Percentiles rank a stretch among this genome's conserved stretches.
Conservation (phyloP, 1,140 invertebrate species). For the Neodiprion virginianus region DNA sequence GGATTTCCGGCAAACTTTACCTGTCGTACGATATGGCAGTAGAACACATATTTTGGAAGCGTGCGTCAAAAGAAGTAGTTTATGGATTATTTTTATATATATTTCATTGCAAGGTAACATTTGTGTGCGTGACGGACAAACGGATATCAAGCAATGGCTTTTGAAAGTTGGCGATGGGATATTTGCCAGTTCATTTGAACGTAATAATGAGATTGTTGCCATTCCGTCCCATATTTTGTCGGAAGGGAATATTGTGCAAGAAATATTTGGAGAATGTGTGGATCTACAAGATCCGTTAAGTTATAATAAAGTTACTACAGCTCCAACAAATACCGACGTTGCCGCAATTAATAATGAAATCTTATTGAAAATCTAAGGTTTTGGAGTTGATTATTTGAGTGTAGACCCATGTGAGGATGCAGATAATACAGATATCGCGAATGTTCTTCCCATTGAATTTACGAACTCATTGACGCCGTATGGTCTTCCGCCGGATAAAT, state of each 20-base stretch:
- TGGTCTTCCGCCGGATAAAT: constrained; percentile 15
- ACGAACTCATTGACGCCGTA: constrained; percentile 19
- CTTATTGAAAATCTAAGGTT: constrained; percentile 1
- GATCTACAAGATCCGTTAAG: background rate
- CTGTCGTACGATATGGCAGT: constrained; percentile 18
- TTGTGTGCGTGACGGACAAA: background rate
- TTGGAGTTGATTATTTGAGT: constrained; percentile 13
- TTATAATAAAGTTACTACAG: constrained; percentile 14
- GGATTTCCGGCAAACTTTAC: constrained; percentile 24
- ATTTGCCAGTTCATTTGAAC: background rate
- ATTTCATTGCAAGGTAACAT: constrained; percentile 3
- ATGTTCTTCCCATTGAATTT: constrained; percentile 16
- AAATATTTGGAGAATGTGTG: constrained; percentile 15
- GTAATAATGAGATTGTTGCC: background rate
- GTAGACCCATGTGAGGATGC: constrained; percentile 8
- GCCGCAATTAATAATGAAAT: constrained; percentile 18
- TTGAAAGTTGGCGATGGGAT: constrained; percentile 21
- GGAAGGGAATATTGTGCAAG: constrained; percentile 8
- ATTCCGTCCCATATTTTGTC: constrained; percentile 15
- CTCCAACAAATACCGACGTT: constrained; percentile 18
- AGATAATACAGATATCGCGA: background rate
- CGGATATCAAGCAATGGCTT: constrained; percentile 20
- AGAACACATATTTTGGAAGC: constrained; percentile 16
- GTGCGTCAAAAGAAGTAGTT: constrained; percentile 22
- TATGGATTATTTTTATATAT: constrained; percentile 13